These are phyloP conservation scores for Bettongia penicillata DNA, from an alignment of 2,113 vertebrate species.

Conservation along the genomic window DNA sequence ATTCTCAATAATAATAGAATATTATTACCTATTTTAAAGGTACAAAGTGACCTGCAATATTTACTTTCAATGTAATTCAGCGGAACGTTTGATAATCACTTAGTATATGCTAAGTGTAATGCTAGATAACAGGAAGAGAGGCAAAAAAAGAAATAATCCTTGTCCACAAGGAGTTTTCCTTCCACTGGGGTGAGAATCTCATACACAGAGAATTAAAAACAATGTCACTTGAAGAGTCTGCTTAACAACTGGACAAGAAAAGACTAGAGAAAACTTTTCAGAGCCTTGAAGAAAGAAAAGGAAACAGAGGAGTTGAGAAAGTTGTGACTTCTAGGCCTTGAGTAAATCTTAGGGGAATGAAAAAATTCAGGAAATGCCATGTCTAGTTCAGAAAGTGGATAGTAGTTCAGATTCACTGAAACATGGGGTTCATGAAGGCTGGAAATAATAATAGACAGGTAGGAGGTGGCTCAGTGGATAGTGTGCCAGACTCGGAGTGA, in stretches of 20 bases:
- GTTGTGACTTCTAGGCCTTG: not conserved
- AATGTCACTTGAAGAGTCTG: not conserved
- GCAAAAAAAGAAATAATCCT: not conserved
- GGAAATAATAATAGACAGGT: not conserved
- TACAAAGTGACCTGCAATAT: not conserved
- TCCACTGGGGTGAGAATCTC: not conserved
- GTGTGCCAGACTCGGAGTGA: not conserved
- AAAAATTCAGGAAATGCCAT: not conserved
- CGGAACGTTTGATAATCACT: not conserved
- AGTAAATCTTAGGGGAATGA: not conserved
- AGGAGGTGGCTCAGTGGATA: not conserved
- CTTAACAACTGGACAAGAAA: not conserved
- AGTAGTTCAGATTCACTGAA: not conserved
- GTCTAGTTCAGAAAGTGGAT: not conserved
- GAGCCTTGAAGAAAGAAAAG: not conserved
- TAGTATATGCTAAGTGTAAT: not conserved
- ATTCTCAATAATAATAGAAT: not conserved
- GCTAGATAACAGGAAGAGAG: not conserved
- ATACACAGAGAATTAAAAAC: not conserved
- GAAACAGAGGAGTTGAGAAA: not conserved
- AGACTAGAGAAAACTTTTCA: not conserved
- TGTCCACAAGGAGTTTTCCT: not conserved
- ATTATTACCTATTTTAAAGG: not conserved
- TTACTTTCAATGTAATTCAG: not conserved
- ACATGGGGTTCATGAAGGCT: not conserved